Conservation (phyloP, 2,113 vertebrate genomes). For the Lynx canadensis region DNA sequence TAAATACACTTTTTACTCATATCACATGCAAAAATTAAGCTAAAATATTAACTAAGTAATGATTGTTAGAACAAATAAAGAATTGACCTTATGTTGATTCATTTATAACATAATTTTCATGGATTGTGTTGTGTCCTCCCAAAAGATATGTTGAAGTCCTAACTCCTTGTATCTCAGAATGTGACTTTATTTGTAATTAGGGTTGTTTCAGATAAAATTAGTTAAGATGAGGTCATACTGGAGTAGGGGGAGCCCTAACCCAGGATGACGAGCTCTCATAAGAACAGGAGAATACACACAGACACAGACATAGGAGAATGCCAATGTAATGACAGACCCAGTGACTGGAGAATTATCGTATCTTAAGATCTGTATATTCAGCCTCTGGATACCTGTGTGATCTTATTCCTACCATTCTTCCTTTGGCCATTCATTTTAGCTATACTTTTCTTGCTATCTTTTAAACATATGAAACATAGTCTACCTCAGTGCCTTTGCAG, state of each 20-base stretch:
- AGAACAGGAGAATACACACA: not conserved
- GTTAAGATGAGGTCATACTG: not conserved
- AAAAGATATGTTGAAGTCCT: not conserved
- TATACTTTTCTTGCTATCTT: not conserved
- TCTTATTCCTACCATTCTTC: not conserved
- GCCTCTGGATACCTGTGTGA: not conserved
- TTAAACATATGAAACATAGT: not conserved
- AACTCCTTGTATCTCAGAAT: not conserved
- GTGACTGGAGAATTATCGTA: not conserved
- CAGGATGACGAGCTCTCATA: not conserved
- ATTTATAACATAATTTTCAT: not conserved
- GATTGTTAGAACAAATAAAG: not conserved
- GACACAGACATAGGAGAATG: not conserved
- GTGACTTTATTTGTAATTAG: not conserved
- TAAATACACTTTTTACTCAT: not conserved
- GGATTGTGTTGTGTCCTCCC: not conserved
- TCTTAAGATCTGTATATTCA: not conserved
- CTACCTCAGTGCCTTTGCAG: not conserved
- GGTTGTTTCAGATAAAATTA: not conserved
- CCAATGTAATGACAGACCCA: not conserved
- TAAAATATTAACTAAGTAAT: not conserved
- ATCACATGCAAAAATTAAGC: not conserved
- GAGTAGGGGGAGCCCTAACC: not conserved
- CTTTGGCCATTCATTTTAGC: not conserved
- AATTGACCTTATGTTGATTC: not conserved